Percentiles rank a stretch among this genome's conserved stretches.
Evolutionary conservation across 1,140 invertebrate genomes (phyloP).

Genomic region (Gryllus bimaculatus): DNA sequence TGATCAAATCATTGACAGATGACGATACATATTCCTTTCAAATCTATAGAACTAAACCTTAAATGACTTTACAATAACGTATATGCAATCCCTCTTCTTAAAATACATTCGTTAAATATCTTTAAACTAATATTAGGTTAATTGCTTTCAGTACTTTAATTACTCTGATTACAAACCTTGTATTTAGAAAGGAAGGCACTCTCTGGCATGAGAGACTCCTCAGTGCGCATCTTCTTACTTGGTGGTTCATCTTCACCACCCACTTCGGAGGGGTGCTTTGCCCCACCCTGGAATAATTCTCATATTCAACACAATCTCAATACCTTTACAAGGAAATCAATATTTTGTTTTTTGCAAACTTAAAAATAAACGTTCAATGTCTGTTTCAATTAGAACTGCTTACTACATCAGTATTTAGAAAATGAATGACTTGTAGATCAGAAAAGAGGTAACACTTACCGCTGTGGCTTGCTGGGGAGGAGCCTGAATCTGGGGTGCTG

Average conservation of each 20-base stretch:
- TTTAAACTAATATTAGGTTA: no score
- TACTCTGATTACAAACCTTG: slow-evolving; percentile 20
- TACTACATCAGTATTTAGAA: no score
- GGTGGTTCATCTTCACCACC: slow-evolving; percentile 66
- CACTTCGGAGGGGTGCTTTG: slow-evolving; percentile 41
- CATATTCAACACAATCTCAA: background rate
- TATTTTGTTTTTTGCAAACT: background rate
- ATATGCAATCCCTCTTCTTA: no score
- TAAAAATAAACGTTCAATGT: background rate
- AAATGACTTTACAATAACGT: no score
- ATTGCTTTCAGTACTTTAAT: no score
- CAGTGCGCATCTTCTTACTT: slow-evolving; percentile 79
- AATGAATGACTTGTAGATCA: background rate
- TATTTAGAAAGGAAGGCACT: slow-evolving; percentile 65
- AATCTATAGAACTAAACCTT: no score
- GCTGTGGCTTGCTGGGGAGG: slow-evolving; percentile 22
- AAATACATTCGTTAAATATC: no score
- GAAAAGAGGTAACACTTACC: background rate
- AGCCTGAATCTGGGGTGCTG: slow-evolving; percentile 25
- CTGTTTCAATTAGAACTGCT: no score
- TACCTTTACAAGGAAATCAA: background rate
- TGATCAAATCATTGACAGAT: no score
- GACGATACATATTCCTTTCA: no score
- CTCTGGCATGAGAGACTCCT: slow-evolving; percentile 88
- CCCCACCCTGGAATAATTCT: slow-evolving; percentile 23